Conservation (phyloP, 1,140 invertebrate species). For the Magallana ariakensis region DNA sequence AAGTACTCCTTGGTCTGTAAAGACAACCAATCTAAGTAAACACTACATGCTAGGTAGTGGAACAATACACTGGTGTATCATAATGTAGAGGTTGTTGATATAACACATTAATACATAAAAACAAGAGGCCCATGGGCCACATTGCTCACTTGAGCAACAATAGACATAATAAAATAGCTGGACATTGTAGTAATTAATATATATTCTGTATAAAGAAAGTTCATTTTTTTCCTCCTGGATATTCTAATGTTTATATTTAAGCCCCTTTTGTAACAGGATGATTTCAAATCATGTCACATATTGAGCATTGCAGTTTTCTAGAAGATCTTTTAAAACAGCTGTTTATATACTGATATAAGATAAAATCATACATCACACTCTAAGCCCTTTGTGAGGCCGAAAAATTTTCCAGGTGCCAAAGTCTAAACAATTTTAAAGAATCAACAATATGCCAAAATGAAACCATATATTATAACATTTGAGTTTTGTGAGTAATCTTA, state of each 20-base stretch:
- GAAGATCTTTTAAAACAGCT: not conserved
- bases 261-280: not conserved
- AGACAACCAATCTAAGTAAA: not conserved
- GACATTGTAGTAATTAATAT: not conserved
- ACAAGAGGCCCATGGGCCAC: not conserved
- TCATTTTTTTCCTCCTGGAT: no score
- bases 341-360: not conserved
- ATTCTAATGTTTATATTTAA: no score
- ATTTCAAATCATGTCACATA: not conserved
- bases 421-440: no score
- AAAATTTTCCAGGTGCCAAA: no score
- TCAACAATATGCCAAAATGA: no score
- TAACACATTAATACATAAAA: not conserved
- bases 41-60: not conserved
- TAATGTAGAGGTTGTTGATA: no score
- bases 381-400: no score
- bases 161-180: not conserved
- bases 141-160: not conserved
- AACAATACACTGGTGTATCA: no score
- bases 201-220: not conserved
- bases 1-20: conserved; percentile 81
- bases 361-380: no score
- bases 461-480: no score
- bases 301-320: no score
- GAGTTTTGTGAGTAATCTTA: no score